phyloP scores from a whole-genome alignment of 2,888 invertebrate genomes.

The Pachymerium ferrugineum region DNA sequence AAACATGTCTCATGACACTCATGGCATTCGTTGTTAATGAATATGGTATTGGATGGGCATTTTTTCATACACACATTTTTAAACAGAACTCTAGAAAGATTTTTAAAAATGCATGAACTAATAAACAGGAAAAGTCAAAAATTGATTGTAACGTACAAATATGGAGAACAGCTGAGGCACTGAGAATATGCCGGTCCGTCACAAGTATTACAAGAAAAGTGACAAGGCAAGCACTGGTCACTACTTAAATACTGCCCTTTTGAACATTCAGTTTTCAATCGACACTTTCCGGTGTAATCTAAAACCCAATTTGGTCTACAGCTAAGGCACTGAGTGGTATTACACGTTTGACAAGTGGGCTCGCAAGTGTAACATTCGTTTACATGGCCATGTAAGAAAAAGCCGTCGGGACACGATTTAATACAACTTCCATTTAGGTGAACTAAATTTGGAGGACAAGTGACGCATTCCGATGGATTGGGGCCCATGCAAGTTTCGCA shows the following conservation, averaged over 20 bases:
- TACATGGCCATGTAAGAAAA: slow-evolving; percentile 69
- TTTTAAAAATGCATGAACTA: background rate
- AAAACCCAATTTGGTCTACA: background rate
- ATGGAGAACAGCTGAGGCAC: slow-evolving; percentile 73
- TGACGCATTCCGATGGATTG: slow-evolving; percentile 31
- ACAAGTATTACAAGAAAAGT: slow-evolving; percentile 73
- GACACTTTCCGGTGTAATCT: background rate
- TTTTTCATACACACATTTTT: slow-evolving; percentile 11
- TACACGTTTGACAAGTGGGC: slow-evolving; percentile 17
- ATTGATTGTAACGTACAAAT: slow-evolving; percentile 52
- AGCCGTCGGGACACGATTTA: slow-evolving; percentile 63
- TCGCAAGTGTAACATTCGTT: slow-evolving; percentile 53
- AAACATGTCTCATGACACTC: slow-evolving; percentile 25
- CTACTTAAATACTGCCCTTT: background rate
- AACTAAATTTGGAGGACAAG: slow-evolving; percentile 32
- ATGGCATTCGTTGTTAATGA: background rate
- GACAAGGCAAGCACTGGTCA: slow-evolving; percentile 63
- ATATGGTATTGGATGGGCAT: background rate
- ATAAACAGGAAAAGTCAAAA: background rate
- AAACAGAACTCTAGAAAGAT: background rate
- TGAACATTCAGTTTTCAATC: background rate
- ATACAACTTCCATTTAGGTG: slow-evolving; percentile 64
- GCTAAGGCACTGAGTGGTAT: slow-evolving; percentile 23
- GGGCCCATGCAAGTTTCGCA: slow-evolving; percentile 59
- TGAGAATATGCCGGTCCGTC: slow-evolving; percentile 68